These are phyloP conservation scores for Melanaphis sacchari DNA, from an alignment of 1,140 invertebrate genomes.

Conservation along the genomic window DNA sequence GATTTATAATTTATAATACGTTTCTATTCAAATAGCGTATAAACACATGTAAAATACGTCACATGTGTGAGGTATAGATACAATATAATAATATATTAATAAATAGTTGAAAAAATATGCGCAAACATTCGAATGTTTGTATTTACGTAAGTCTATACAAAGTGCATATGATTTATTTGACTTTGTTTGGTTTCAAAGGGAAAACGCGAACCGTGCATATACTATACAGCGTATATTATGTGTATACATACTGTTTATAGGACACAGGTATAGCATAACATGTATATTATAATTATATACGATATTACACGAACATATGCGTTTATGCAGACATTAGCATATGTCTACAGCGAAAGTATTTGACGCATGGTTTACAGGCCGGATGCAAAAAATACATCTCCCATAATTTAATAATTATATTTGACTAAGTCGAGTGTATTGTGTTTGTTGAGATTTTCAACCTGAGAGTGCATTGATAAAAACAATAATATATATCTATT, in stretches of 20 bases:
- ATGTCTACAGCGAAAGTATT: too few species aligned
- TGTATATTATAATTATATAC: background rate
- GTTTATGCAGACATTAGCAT: background rate
- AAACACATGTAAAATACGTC: background rate
- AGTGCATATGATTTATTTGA: background rate
- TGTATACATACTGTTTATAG: background rate
- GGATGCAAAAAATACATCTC: too few species aligned
- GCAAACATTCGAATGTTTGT: slow-evolving; percentile 18
- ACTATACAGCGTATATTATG: background rate
- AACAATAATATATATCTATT: too few species aligned
- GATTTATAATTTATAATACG: background rate
- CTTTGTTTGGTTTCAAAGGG: slow-evolving; percentile 23
- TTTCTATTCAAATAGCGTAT: slow-evolving; percentile 11
- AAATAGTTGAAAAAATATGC: background rate
- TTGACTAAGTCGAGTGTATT: too few species aligned
- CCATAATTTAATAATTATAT: too few species aligned
- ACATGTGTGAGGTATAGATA: background rate
- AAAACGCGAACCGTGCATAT: background rate
- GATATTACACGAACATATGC: background rate
- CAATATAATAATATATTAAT: background rate
- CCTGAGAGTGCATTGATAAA: too few species aligned
- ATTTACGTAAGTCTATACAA: background rate
- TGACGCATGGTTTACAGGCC: too few species aligned
- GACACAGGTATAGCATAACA: background rate
- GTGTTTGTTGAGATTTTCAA: too few species aligned